Conservation (phyloP, 2,888 invertebrate species). For the Drosophila crucigera region DNA sequence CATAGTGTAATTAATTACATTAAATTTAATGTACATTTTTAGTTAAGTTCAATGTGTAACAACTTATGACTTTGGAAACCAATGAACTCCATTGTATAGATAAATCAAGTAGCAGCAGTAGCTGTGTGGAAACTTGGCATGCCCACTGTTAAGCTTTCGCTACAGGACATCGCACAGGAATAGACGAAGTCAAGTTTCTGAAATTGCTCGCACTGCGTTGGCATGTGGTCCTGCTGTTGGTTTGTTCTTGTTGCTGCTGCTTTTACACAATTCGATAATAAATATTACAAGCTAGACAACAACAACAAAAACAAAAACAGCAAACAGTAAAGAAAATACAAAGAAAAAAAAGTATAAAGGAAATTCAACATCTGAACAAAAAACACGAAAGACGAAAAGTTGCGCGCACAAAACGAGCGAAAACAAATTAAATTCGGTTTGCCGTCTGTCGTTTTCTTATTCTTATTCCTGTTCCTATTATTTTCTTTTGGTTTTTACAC, state of each 20-base stretch:
- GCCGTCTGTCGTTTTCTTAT: slow-evolving; percentile 65
- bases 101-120: not conserved
- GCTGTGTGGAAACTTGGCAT: not conserved
- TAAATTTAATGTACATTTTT: not conserved
- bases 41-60: not conserved
- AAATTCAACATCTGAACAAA: slow-evolving; percentile 28
- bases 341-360: slow-evolving; percentile 10
- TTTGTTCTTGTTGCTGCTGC: slow-evolving; percentile 27
- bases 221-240: slow-evolving; percentile 46
- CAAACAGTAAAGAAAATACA: slow-evolving; percentile 6
- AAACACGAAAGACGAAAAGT: slow-evolving; percentile 58
- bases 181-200: slow-evolving; percentile 54
- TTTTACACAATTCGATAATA: slow-evolving; percentile 77
- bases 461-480: slow-evolving; percentile 42
- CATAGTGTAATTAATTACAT: not conserved
- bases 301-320: slow-evolving; percentile 38
- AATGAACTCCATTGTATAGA: not conserved
- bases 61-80: not conserved
- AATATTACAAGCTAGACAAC: slow-evolving; percentile 80
- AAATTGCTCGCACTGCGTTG: slow-evolving; percentile 71
- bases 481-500: slow-evolving; percentile 37
- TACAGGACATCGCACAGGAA: slow-evolving; percentile 37
- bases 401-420: slow-evolving; percentile 74
- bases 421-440: slow-evolving; percentile 79
- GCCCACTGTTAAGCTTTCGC: not conserved